Conservation (phyloP, 2,797 vertebrate genomes). For the Otus scops region DNA sequence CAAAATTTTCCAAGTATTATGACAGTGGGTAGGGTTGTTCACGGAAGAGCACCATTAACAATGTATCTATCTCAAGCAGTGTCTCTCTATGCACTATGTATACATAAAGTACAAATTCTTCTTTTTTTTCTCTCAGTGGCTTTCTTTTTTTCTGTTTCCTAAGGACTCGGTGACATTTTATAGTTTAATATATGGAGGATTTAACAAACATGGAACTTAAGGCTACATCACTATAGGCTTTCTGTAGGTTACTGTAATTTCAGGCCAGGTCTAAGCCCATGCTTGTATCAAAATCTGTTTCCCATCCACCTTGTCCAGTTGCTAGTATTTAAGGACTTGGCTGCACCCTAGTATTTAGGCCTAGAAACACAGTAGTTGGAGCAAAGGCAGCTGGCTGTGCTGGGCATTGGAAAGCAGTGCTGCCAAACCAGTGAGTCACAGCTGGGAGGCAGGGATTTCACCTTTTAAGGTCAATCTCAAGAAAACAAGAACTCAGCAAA, state of each 20-base stretch:
- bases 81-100: background rate
- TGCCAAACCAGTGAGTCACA: background rate
- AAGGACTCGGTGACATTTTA: background rate
- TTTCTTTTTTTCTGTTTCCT: background rate
- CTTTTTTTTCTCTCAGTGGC: rapidly evolving
- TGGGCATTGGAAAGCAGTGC: background rate
- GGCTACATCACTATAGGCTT: background rate
- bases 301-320: background rate
- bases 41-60: background rate
- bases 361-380: background rate
- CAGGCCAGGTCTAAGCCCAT: background rate
- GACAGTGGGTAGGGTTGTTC: background rate
- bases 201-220: background rate
- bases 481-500: background rate
- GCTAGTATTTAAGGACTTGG: background rate
- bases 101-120: background rate
- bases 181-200: background rate
- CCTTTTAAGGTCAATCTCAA: background rate
- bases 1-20: background rate
- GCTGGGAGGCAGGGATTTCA: background rate
- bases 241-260: background rate
- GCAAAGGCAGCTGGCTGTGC: background rate
- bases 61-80: rapidly evolving
- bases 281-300: background rate
- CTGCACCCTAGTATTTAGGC: background rate